Base-by-base conservation (phyloP, 2,888 invertebrate species). In the Temnothorax unifasciatus region DNA sequence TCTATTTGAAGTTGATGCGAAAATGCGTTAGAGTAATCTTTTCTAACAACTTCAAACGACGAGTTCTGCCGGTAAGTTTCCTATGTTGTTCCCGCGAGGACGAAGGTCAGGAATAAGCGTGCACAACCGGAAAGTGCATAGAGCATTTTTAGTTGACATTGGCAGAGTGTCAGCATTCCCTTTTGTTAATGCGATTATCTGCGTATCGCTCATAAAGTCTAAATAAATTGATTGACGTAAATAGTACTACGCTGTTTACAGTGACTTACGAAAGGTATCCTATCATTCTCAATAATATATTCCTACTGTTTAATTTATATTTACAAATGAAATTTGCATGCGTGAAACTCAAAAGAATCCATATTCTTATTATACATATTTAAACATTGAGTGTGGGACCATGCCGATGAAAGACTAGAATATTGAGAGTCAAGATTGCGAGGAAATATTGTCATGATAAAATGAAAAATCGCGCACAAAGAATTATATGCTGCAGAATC, bases 41-140 rank as follows among this genome's bases (percentile, higher is more conserved):
- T 79, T 44, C 73, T 79, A 79, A 79, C 29, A 57, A 54, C 73
- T 79, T 79, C 34, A 57, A 79, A 79, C 52, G 76, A 76, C 34
- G 34, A 21, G 21, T 71, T 73, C 34, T 71, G 29, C 54, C 57
- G 41, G 73, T 44, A 71, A 29, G 34, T 79, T 59, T 79, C 57
- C 57, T 59, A 71, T 57, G 44, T 79, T 50, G 18, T 44, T 79
- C 41, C 18, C 13, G 21, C 18, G 44, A 77, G 34, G 57, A 68
- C 77, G 73, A 79, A 79, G 74, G 79, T 79, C 73, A 59, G 41
- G 41, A 68, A 59, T 73, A 34, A 71, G 44, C 44, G 21, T 11
- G 21, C 73, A 21, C 21, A 44, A 44, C 5, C 44, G 21, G 41
- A 57, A 79, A 57, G 1, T 57, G 38, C 68, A 21, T 69, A 54